These are phyloP conservation scores for Papilio helenus DNA, from an alignment of 1,140 invertebrate species.

Conservation along the genomic window DNA sequence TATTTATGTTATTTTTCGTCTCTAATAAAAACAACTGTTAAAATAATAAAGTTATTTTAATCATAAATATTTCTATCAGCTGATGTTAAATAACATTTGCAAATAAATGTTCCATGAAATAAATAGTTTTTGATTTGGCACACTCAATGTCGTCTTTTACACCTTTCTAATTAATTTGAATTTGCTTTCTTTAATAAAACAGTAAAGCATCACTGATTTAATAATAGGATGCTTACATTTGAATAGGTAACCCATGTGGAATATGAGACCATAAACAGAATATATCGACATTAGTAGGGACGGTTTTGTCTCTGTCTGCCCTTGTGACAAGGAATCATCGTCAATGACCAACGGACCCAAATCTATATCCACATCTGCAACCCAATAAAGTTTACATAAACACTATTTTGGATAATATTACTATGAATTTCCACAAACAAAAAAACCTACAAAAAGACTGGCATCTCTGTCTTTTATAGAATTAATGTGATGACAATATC, in stretches of 20 bases:
- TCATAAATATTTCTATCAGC: no score
- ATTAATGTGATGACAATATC: no score
- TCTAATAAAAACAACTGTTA: no score
- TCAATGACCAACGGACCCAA: slow-evolving; percentile 73
- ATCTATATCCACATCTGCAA: slow-evolving; percentile 81
- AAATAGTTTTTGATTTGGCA: slow-evolving; percentile 2
- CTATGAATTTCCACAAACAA: not conserved
- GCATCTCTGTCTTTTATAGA: not conserved
- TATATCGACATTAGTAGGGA: slow-evolving; percentile 78
- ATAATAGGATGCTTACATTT: slow-evolving; percentile 79
- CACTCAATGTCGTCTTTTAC: not conserved
- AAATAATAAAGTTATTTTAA: no score
- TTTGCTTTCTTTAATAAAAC: slow-evolving; percentile 5
- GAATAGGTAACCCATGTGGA: slow-evolving; percentile 80
- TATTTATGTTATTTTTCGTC: no score
- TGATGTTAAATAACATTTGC: no score
- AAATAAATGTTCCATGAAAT: not conserved
- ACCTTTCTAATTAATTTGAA: not conserved
- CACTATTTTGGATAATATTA: slow-evolving; percentile 17
- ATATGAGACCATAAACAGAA: slow-evolving; percentile 79
- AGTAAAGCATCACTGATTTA: slow-evolving; percentile 59
- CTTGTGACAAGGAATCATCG: slow-evolving; percentile 68
- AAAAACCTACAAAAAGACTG: not conserved
- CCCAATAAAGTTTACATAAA: slow-evolving; percentile 43
- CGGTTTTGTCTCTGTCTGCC: slow-evolving; percentile 67